Percentiles rank a stretch among this genome's conserved stretches.
These are phyloP conservation scores for Xylophagus ater DNA, from an alignment of 2,888 invertebrate genomes.

Conservation along the genomic window DNA sequence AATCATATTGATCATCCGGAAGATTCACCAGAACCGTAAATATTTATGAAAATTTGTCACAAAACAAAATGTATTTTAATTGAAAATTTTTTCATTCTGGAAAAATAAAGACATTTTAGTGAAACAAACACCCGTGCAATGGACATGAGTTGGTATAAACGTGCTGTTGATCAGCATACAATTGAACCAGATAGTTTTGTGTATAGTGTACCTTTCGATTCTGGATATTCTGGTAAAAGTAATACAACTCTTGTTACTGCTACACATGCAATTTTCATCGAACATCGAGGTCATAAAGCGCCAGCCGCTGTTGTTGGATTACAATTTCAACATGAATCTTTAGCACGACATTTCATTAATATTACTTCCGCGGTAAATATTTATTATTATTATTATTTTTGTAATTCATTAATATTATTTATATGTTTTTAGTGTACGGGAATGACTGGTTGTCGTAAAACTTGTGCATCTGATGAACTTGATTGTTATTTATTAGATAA, in stretches of 20 bases:
- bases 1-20: conserved; percentile 52
- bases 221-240: conserved; percentile 39
- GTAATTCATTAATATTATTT: not conserved
- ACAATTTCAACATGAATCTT: conserved; percentile 72
- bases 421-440: conserved; percentile 47
- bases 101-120: conserved; percentile 58
- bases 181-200: conserved; percentile 84
- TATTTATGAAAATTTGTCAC: too few relatives aligned
- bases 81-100: conserved; percentile 12
- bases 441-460: conserved; percentile 62
- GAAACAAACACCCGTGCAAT: conserved; percentile 69
- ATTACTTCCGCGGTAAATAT: conserved; percentile 70
- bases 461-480: conserved; percentile 74
- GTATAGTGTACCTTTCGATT: conserved; percentile 53
- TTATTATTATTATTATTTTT: not conserved
- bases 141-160: conserved; percentile 82
- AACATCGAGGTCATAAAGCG: conserved; percentile 69
- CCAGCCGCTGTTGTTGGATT: conserved; percentile 88
- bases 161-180: conserved; percentile 80
- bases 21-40: conserved; percentile 59
- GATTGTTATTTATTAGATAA: conserved; percentile 92
- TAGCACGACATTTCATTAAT: conserved; percentile 76
- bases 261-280: conserved; percentile 83
- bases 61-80: too few relatives aligned
- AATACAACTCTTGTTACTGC: conserved; percentile 65